Base-by-base conservation (phyloP, 1,140 invertebrate species). In the Carposina sasakii region DNA sequence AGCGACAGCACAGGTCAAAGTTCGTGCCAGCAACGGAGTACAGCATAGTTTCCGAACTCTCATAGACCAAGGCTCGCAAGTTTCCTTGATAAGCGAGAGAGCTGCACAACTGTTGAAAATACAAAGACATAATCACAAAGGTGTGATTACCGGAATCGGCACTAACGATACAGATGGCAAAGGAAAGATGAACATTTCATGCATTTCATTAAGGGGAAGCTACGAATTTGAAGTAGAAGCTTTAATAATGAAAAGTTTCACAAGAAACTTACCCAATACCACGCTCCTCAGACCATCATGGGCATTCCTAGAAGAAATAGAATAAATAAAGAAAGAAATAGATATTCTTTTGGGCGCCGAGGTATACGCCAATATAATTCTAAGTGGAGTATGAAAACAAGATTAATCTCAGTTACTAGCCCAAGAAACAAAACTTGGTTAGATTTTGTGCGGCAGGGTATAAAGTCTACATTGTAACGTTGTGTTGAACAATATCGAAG, bases 161-260 rank as follows among this genome's bases (percentile, higher is more conserved):
- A n/a, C n/a, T n/a, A n/a, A n/a, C n/a, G n/a, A n/a, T n/a, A n/a
- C n/a, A n/a, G n/a, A n/a, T n/a, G n/a, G n/a, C n/a, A n/a, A n/a
- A n/a, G n/a, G n/a, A n/a, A n/a, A n/a, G n/a, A n/a, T n/a, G n/a
- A 2, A 47, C 20, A 0, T 36, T 47, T 12, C 17, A n/a, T 17
- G 46, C 46, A 4, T 24, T 48, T 8, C 19, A 36, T n/a, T n/a
- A n/a, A n/a, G n/a, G n/a, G n/a, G n/a, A n/a, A n/a, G n/a, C n/a
- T n/a, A n/a, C n/a, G n/a, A n/a, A n/a, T 36, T 33, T 33, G 23
- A 46, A n/a, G 28, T 22, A 3, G 31, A 46, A 36, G 28, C 8
- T 31, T 22, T 24, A 15, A 34, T 19, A 36, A 20, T 33, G 13
- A 33, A 33, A 33, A 33, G 31, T 33, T 33, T 33, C 4, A 33